Percentiles rank a stretch among this genome's conserved stretches.
Evolutionary conservation across 2,888 invertebrate genomes (phyloP).

Genomic region (Lissonota sp.): DNA sequence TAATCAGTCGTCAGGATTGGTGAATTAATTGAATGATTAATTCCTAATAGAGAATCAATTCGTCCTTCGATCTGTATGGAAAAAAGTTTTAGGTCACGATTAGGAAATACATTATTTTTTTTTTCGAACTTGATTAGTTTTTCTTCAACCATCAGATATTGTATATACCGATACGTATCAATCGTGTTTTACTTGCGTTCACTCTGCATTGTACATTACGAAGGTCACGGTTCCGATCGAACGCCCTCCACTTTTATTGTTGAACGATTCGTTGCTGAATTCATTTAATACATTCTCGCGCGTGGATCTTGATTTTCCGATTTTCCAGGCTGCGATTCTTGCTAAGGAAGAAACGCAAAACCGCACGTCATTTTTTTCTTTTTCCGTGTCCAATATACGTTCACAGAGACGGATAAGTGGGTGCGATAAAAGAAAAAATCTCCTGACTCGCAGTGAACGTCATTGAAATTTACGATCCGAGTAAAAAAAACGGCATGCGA

Average conservation of each 20-base stretch:
- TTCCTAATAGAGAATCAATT: no score
- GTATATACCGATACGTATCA: conserved; percentile 4
- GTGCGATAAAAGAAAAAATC: conserved; percentile 1
- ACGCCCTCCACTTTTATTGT: conserved; percentile 31
- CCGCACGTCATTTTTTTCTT: not conserved
- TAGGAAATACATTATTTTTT: conserved; percentile 15
- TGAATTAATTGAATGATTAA: no score
- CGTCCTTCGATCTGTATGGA: no score
- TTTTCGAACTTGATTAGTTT: conserved; percentile 7
- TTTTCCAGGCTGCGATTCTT: not conserved
- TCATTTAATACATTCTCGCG: not conserved
- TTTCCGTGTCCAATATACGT: not conserved
- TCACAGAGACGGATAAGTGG: not conserved
- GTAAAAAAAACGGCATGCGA: not conserved
- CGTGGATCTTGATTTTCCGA: not conserved
- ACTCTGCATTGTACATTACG: conserved; percentile 11
- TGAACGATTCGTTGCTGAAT: conserved; percentile 23
- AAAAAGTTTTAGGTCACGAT: no score
- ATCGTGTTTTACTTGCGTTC: conserved; percentile 43
- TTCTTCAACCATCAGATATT: conserved; percentile 15
- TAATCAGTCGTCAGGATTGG: no score
- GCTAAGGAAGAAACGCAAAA: not conserved
- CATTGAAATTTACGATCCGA: conserved; percentile 26
- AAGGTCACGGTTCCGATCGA: conserved; percentile 56
- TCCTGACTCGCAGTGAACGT: not conserved